These are phyloP conservation scores for Tauraco hartlaubi DNA, from an alignment of 2,797 vertebrate genomes.

Conservation along the genomic window DNA sequence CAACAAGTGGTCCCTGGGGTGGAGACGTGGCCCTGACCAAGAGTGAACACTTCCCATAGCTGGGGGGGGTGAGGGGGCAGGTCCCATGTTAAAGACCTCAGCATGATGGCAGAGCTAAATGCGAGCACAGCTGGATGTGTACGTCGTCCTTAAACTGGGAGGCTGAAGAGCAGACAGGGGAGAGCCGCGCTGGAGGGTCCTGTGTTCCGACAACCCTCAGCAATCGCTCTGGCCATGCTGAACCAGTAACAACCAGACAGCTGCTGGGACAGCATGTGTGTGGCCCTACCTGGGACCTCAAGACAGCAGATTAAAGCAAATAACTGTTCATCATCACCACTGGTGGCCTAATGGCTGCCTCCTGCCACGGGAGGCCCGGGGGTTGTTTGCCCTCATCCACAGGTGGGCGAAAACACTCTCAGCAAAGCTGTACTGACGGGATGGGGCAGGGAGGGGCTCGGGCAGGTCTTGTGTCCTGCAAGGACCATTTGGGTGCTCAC, in stretches of 20 bases:
- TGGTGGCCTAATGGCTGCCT: background rate
- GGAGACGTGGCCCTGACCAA: background rate
- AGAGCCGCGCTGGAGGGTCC: background rate
- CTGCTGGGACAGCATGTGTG: background rate
- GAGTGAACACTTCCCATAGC: accelerated
- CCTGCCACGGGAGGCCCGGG: accelerated
- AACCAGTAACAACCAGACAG: background rate
- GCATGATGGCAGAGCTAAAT: background rate
- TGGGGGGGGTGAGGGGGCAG: accelerated
- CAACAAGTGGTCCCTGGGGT: background rate
- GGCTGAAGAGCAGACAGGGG: background rate
- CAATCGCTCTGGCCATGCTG: background rate
- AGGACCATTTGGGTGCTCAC: background rate
- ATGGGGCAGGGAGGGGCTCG: background rate
- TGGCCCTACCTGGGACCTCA: accelerated
- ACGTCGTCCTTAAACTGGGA: background rate
- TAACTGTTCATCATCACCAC: background rate
- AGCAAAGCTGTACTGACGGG: background rate
- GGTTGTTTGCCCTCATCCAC: background rate
- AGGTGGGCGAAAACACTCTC: accelerated
- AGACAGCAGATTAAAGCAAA: background rate
- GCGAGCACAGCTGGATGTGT: background rate
- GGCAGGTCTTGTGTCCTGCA: background rate
- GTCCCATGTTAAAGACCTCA: background rate
- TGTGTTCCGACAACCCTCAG: background rate